phyloP scores from a whole-genome alignment of 2,888 invertebrate genomes.

The Parnassius apollo region DNA sequence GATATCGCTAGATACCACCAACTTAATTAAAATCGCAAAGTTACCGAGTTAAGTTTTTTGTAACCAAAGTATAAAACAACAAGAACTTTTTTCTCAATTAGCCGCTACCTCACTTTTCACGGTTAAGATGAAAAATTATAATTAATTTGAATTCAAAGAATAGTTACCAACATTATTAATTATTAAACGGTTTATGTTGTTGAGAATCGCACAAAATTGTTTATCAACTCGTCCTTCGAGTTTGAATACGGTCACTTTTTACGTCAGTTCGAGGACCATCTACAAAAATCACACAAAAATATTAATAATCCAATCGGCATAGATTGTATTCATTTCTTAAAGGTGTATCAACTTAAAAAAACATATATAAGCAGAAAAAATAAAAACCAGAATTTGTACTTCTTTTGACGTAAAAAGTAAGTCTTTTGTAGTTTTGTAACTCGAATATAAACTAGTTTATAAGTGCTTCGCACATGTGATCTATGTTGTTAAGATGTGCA shows the following conservation, averaged over 20 bases:
- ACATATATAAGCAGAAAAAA: too few relatives aligned
- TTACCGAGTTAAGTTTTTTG: conserved; percentile 25
- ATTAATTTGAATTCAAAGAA: conserved; percentile 1
- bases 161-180: conserved; percentile 23
- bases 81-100: conserved; percentile 23
- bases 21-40: conserved; percentile 12
- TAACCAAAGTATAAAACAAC: conserved; percentile 11
- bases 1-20: conserved; percentile 73
- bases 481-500: conserved; percentile 32
- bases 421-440: conserved; percentile 8
- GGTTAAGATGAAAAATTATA: conserved; percentile 13
- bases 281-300: too few relatives aligned
- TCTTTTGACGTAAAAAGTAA: conserved; percentile 14
- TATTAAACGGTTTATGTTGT: conserved; percentile 10
- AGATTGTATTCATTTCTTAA: too few relatives aligned
- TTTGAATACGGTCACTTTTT: background rate
- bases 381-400: too few relatives aligned
- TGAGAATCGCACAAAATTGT: conserved; percentile 20
- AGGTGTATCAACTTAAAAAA: too few relatives aligned
- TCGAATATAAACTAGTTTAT: conserved; percentile 25
- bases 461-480: conserved; percentile 37
- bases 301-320: too few relatives aligned
- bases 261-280: background rate
- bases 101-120: conserved; percentile 27
- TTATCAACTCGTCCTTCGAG: conserved; percentile 12